Percentiles rank a stretch among this genome's conserved stretches.
Evolutionary conservation across 2,797 vertebrate species (phyloP).

Genomic region (Gila robusta): DNA sequence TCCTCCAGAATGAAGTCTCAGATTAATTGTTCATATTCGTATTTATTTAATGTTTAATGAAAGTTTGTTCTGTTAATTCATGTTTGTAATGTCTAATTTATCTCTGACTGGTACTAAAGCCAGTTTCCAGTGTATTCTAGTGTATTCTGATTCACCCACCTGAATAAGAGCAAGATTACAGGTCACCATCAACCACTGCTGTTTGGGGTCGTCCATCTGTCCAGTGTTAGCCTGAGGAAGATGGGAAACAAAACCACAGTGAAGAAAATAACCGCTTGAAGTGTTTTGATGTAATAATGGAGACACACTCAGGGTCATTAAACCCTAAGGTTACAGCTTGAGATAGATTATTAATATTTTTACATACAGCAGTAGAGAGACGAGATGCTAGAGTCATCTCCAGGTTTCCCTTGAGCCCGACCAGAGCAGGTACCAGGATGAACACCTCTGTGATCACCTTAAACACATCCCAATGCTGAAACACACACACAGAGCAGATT

Average conservation of each 20-base stretch:
- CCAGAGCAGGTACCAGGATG: conserved; percentile 93
- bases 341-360: background rate
- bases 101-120: background rate
- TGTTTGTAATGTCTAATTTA: conserved; percentile 20
- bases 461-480: conserved; percentile 95
- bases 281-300: background rate
- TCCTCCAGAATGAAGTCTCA: conserved; percentile 16
- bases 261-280: background rate
- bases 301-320: background rate
- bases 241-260: background rate
- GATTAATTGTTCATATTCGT: conserved; percentile 1
- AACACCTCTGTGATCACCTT: conserved; percentile 91
- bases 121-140: background rate
- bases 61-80: conserved; percentile 5
- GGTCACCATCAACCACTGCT: conserved; percentile 89
- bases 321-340: background rate
- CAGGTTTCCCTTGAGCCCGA: conserved; percentile 97
- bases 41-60: conserved; percentile 10
- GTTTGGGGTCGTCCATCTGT: conserved; percentile 89
- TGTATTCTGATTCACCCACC: conserved; percentile 75
- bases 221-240: conserved; percentile 90
- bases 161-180: conserved; percentile 97
- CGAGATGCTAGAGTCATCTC: conserved; percentile 98
- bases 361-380: conserved; percentile 94
- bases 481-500: conserved; percentile 33